Percentiles rank a stretch among this genome's conserved stretches.
Conservation (phyloP, 2,888 invertebrate species). For the Nematopogon swammerdamellus region DNA sequence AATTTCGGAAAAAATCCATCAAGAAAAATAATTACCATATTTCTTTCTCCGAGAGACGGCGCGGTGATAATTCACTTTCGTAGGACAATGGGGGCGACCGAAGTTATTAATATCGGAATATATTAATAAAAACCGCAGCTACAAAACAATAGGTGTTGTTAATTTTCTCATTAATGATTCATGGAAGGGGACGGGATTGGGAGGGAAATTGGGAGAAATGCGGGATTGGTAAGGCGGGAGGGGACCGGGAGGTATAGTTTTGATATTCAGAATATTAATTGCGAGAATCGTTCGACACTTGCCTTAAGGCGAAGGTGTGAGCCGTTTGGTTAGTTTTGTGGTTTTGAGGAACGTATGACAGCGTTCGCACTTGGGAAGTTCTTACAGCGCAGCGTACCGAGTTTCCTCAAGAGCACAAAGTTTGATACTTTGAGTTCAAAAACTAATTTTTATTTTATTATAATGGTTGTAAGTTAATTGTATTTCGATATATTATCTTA, state of each 20-base stretch:
- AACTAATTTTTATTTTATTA: no score
- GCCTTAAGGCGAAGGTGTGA: no score
- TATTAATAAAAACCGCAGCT: constrained; percentile 33
- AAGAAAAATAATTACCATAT: not conserved
- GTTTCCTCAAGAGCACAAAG: no score
- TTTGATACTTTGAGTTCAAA: no score
- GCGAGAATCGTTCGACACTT: constrained; percentile 13
- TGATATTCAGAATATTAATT: constrained; percentile 20
- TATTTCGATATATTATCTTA: no score
- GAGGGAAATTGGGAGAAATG: not conserved
- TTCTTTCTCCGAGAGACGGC: not conserved
- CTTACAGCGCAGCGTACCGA: no score
- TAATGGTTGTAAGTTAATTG: no score
- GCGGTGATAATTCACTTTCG: not conserved
- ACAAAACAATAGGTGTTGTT: constrained; percentile 53
- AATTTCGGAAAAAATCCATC: not conserved
- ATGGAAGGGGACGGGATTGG: constrained; percentile 26
- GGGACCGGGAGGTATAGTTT: constrained; percentile 16
- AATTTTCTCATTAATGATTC: constrained; percentile 54
- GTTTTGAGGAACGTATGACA: no score
- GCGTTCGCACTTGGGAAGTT: no score
- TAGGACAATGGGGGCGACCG: constrained; percentile 38
- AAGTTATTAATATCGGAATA: constrained; percentile 48
- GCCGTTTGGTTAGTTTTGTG: no score
- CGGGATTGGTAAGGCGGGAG: constrained; percentile 5